A percentile compares a stretch with the other conserved stretches of the same genome.
Conservation (phyloP, 2,888 invertebrate species). For the Ceraclea dissimilis region DNA sequence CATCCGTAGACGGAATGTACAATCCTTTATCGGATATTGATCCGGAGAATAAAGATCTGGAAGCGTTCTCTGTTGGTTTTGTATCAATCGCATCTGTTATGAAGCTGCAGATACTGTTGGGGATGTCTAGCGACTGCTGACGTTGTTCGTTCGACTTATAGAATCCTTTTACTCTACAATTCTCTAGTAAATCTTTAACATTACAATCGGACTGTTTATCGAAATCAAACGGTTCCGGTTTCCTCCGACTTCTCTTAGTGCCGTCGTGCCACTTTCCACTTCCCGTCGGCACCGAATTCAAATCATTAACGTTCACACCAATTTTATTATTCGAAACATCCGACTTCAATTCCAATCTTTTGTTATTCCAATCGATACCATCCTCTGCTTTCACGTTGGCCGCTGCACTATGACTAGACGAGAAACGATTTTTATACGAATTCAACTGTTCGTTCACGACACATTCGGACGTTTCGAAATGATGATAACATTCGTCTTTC, state of each 20-base stretch:
- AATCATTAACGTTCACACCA: slow-evolving; percentile 15
- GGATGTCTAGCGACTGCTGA: background rate
- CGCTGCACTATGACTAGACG: background rate
- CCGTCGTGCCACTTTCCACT: slow-evolving; percentile 16
- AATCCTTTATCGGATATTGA: slow-evolving; percentile 21
- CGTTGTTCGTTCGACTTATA: background rate
- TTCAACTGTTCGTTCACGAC: background rate
- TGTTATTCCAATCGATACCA: slow-evolving; percentile 16
- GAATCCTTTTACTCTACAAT: background rate
- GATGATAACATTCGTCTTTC: background rate
- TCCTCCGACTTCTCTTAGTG: slow-evolving; percentile 21
- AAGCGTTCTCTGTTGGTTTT: background rate
- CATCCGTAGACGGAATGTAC: slow-evolving; percentile 13
- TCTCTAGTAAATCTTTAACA: background rate
- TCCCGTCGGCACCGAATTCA: background rate
- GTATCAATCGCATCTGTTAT: background rate
- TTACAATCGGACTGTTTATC: slow-evolving; percentile 8
- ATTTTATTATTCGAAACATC: slow-evolving; percentile 8
- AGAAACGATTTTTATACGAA: slow-evolving; percentile 6
- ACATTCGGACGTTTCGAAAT: background rate
- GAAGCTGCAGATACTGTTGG: slow-evolving; percentile 7
- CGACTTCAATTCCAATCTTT: slow-evolving; percentile 4
- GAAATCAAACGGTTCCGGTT: slow-evolving; percentile 24
- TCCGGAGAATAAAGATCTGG: slow-evolving; percentile 15
- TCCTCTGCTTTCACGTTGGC: background rate